Evolutionary conservation across 2,797 vertebrate species (phyloP), one percentile per base, ranked within the genome.

Genomic region (Brotula barbata): DNA sequence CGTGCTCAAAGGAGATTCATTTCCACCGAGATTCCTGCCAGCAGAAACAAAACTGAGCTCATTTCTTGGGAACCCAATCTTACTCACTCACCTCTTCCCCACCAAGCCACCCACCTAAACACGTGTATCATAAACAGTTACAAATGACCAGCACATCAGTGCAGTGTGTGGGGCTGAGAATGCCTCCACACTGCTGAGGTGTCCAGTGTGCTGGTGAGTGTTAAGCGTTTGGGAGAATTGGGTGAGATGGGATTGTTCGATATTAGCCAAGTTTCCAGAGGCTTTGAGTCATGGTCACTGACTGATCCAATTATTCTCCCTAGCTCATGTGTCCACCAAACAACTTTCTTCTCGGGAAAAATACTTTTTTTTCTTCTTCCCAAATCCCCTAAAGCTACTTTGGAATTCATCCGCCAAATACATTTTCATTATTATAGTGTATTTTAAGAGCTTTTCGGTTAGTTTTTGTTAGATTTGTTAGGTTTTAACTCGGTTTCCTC

Each of bases 151-250:
- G 34, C 14, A 52, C 69, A 65, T 71, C 51, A 59, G 68, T 53
- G 2, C 82, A 64, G 20, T 64, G 75, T 65, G 80, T 84, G 78
- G 80, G 75, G n/a, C 68, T 64, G 62, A 22, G 64, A 73, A 65
- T 63, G 81, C 83, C 76, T 79, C 67, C 65, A 66, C 58, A 39
- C 71, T 39, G 69, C 76, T 74, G 81, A 77, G 66, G 78, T 58
- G 74, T 78, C 64, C 57, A 53, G 43, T 37, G 42, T 52, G 55
- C 70, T 42, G 52, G 28, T 55, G 22, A 60, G 41, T 23, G 33
- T 55, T 4, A 8, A 28, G 25, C 25, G 25, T 28, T 28, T 28
- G 25, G 25, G 25, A 4, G 25, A 28, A 8, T 4, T 12, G 13
- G 43, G 36, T 33, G 36, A 39, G 31, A 15, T 37, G 28, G 39